A percentile compares a stretch with the other conserved stretches of the same genome.
These are phyloP conservation scores for Cottus gobio DNA, from an alignment of 2,113 vertebrate genomes.

Conservation along the genomic window DNA sequence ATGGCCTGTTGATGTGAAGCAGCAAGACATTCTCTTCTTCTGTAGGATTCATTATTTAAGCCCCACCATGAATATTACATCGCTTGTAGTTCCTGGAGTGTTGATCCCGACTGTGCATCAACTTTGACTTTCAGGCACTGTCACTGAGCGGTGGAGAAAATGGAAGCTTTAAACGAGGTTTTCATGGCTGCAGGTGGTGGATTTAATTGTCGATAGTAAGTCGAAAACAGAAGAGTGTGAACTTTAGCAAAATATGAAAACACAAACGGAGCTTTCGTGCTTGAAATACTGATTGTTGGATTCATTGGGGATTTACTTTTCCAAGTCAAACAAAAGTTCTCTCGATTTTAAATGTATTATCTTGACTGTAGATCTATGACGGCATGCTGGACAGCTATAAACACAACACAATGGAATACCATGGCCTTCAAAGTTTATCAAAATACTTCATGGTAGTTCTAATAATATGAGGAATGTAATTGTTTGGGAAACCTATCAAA, in stretches of 20 bases:
- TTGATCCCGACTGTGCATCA: conserved; percentile 29
- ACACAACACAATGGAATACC: not conserved
- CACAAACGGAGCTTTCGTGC: not conserved
- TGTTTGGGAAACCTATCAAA: not conserved
- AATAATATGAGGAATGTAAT: too few relatives aligned
- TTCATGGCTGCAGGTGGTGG: not conserved
- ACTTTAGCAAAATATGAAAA: conserved; percentile 7
- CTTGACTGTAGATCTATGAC: not conserved
- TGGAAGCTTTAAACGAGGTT: not conserved
- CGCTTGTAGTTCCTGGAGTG: conserved; percentile 36
- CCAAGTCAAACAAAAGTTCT: not conserved
- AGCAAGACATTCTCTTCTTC: conserved; percentile 43
- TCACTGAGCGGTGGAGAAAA: conserved; percentile 16
- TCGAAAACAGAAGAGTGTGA: not conserved
- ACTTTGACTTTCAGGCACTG: conserved; percentile 46
- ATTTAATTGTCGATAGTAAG: not conserved
- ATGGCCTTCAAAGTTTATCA: not conserved
- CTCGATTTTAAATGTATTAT: not conserved
- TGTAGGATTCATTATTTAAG: conserved; percentile 67
- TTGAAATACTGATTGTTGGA: conserved; percentile 7
- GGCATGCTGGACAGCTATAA: not conserved
- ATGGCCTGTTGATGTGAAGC: conserved; percentile 15
- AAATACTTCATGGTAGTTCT: not conserved
- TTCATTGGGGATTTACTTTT: not conserved
- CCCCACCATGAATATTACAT: conserved; percentile 61